These are phyloP conservation scores for Crotophaga sulcirostris DNA, from an alignment of 2,113 vertebrate genomes.

Conservation along the genomic window DNA sequence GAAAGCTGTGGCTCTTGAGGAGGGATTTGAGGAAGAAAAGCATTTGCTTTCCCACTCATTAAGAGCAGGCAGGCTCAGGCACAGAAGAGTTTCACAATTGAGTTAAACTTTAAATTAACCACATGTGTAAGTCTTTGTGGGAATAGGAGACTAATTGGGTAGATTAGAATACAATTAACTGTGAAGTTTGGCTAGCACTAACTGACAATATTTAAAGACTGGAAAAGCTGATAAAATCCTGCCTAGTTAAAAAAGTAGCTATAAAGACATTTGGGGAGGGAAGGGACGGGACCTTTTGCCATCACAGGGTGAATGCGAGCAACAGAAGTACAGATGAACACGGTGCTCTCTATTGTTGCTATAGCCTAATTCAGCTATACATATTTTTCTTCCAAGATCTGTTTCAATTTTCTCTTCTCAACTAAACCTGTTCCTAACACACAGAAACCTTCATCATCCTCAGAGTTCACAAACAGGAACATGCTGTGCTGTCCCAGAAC, in stretches of 20 bases:
- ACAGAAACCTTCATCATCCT: background rate
- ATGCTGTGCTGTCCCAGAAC: background rate
- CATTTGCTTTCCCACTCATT: slow-evolving; percentile 60
- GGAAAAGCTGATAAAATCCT: slow-evolving; percentile 42
- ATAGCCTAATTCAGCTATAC: background rate
- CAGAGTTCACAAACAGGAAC: background rate
- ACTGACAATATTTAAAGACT: slow-evolving; percentile 33
- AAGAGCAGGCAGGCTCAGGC: slow-evolving; percentile 19
- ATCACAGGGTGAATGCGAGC: background rate
- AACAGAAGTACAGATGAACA: background rate
- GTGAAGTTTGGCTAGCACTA: slow-evolving; percentile 30
- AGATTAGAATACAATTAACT: slow-evolving; percentile 68
- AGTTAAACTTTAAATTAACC: slow-evolving; percentile 62
- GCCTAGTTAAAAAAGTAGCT: background rate
- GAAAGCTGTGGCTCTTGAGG: slow-evolving; percentile 45
- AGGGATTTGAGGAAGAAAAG: slow-evolving; percentile 60
- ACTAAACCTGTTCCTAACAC: background rate
- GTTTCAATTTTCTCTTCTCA: background rate
- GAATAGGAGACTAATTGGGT: slow-evolving; percentile 62
- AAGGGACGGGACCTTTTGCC: background rate
- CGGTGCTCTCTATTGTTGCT: background rate
- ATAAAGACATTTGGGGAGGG: background rate
- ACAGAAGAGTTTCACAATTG: slow-evolving; percentile 52
- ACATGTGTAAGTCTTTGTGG: slow-evolving; percentile 62
- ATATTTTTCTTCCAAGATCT: background rate